A percentile compares a stretch with the other conserved stretches of the same genome.
phyloP scores from a whole-genome alignment of 2,113 vertebrate genomes.

The Anas platyrhynchos region DNA sequence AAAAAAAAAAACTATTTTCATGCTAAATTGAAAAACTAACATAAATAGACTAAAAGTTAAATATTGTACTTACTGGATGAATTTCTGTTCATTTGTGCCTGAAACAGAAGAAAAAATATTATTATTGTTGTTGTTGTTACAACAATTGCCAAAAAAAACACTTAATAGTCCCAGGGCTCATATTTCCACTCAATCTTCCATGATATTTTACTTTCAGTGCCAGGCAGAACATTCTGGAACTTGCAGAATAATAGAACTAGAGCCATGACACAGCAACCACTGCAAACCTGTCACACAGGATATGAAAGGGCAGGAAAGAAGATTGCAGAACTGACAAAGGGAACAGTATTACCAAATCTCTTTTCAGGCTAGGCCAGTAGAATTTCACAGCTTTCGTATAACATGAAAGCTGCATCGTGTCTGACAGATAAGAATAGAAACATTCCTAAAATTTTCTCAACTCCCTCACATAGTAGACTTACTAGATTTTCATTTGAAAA shows the following conservation, averaged over 20 bases:
- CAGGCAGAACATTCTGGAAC: neutral
- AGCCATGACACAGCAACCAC: neutral
- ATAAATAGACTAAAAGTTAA: conserved; percentile 11
- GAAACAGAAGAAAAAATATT: conserved; percentile 65
- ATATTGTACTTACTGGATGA: conserved; percentile 91
- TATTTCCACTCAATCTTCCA: neutral
- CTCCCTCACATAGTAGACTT: neutral
- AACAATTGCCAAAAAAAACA: neutral
- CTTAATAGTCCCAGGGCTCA: neutral
- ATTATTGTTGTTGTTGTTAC: neutral
- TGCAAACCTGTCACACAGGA: neutral
- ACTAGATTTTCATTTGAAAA: conserved; percentile 1
- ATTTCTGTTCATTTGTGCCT: conserved; percentile 94
- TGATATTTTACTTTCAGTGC: neutral
- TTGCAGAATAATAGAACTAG: neutral
- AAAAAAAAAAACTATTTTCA: neutral
- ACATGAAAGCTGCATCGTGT: neutral
- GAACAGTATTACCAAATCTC: neutral
- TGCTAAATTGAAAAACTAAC: neutral
- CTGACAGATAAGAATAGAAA: neutral
- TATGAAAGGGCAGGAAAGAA: neutral
- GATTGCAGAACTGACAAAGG: neutral
- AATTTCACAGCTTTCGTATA: neutral
- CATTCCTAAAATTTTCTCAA: neutral
- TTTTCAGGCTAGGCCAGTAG: neutral